These are phyloP conservation scores for Illadopsis cleaveri DNA, from an alignment of 2,113 vertebrate species.

Conservation along the genomic window DNA sequence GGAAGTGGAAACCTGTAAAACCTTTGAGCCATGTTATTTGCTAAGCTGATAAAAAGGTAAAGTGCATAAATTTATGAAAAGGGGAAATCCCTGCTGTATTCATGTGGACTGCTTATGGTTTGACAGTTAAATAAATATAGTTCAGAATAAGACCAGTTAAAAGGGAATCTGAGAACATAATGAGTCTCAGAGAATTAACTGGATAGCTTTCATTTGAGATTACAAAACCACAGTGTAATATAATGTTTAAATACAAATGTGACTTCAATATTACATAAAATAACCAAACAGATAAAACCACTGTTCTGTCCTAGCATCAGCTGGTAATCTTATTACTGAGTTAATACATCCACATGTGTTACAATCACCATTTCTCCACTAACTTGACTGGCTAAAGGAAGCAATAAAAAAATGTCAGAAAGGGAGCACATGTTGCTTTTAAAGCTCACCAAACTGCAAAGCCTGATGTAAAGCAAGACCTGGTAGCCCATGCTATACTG, in stretches of 20 bases:
- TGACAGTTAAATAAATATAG: constrained; percentile 44
- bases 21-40: constrained; percentile 53
- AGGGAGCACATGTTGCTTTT: rapidly evolving
- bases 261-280: constrained; percentile 14
- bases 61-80: neutral
- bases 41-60: constrained; percentile 43
- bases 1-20: constrained; percentile 38
- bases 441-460: neutral
- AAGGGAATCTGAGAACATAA: constrained; percentile 44
- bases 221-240: constrained; percentile 16
- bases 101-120: neutral
- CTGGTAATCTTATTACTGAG: constrained; percentile 37
- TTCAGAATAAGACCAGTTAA: constrained; percentile 32
- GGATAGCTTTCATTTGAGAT: constrained; percentile 30
- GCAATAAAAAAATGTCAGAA: neutral
- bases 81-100: constrained; percentile 43
- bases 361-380: neutral
- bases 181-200: constrained; percentile 31
- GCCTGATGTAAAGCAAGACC: neutral
- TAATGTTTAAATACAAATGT: constrained; percentile 28
- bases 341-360: neutral
- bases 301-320: neutral
- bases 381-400: neutral
- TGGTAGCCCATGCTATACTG: neutral
- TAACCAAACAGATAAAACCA: constrained; percentile 19